Conservation (phyloP, 2,797 vertebrate genomes). For the Alca torda region DNA sequence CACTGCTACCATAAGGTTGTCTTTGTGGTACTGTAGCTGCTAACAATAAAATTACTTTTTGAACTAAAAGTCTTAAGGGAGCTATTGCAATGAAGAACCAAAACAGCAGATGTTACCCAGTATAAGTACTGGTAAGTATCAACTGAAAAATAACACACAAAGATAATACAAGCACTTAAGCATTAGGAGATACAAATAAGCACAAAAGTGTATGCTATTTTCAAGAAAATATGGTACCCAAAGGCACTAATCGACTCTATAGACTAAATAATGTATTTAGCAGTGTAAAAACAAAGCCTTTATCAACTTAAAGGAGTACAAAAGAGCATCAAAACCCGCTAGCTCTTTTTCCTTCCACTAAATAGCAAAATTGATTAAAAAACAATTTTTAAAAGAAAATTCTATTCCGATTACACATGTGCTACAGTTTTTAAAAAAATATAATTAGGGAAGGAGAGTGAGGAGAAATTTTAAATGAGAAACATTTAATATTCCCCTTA, state of each 20-base stretch:
- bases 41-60: conserved; percentile 44
- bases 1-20: not conserved
- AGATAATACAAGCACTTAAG: conserved; percentile 34
- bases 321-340: not conserved
- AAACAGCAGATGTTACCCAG: conserved; percentile 64
- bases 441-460: not conserved
- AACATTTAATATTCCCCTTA: not conserved
- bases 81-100: conserved; percentile 53
- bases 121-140: conserved; percentile 39
- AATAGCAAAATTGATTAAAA: not conserved
- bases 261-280: conserved; percentile 38
- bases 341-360: not conserved
- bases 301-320: not conserved
- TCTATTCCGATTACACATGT: not conserved
- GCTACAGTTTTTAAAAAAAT: not conserved
- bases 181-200: conserved; percentile 56
- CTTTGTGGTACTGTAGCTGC: conserved; percentile 24
- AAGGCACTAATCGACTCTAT: conserved; percentile 43
- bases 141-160: conserved; percentile 54
- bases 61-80: conserved; percentile 43
- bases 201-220: conserved; percentile 39
- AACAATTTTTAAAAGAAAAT: not conserved
- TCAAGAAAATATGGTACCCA: conserved; percentile 55
- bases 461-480: not conserved
- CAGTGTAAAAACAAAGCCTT: conserved; percentile 37